A percentile compares a stretch with the other conserved stretches of the same genome.
Evolutionary conservation across 2,888 invertebrate species (phyloP).

Genomic region (Mesodorylaimus sp.): DNA sequence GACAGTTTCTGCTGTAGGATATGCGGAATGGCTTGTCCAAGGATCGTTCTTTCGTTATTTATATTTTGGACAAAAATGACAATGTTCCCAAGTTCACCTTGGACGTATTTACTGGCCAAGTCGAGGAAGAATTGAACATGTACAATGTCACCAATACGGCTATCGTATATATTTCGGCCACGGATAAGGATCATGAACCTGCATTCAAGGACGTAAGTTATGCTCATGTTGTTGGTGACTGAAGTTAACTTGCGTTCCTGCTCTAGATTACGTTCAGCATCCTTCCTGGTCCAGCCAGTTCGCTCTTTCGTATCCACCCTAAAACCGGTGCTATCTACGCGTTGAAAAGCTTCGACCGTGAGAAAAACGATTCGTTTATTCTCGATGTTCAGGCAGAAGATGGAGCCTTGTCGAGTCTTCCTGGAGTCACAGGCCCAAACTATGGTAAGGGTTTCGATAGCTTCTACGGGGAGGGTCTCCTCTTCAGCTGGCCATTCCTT

Average conservation of each 20-base stretch:
- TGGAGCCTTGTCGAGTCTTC: constrained; percentile 72
- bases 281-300: constrained; percentile 17
- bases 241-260: not conserved
- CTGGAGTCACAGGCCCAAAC: constrained; percentile 23
- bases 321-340: constrained; percentile 89
- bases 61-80: constrained; percentile 87
- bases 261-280: constrained; percentile 21
- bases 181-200: constrained; percentile 4
- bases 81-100: constrained; percentile 43
- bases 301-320: constrained; percentile 69
- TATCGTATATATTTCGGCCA: constrained; percentile 1
- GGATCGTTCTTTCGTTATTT: constrained; percentile 82
- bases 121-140: constrained; percentile 24
- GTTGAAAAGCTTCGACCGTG: constrained; percentile 83
- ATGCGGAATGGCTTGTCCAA: constrained; percentile 19
- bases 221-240: not conserved
- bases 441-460: constrained; percentile 15
- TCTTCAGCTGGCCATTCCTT: not conserved
- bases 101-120: constrained; percentile 24
- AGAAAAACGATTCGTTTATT: constrained; percentile 84
- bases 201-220: not conserved
- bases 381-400: constrained; percentile 90
- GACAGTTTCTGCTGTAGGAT: constrained; percentile 16
- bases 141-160: constrained; percentile 11
- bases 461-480: not conserved